These are phyloP conservation scores for Pleuronectes platessa DNA, from an alignment of 2,113 vertebrate genomes.

Conservation along the genomic window DNA sequence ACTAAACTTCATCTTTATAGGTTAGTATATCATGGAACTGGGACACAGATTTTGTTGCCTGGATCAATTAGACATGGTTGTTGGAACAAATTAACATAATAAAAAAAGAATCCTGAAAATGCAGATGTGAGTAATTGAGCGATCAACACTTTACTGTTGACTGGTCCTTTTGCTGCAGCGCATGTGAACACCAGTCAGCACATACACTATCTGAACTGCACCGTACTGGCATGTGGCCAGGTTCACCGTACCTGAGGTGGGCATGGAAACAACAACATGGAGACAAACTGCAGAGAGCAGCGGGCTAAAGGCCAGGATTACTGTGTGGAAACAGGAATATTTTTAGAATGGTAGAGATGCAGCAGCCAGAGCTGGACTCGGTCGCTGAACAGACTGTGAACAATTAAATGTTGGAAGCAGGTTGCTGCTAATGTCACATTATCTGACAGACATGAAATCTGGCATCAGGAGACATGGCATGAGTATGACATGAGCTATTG, in stretches of 20 bases:
- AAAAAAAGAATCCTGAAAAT: not conserved
- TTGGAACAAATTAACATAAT: not conserved
- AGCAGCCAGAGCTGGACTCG: constrained; percentile 22
- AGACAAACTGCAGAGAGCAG: constrained; percentile 30
- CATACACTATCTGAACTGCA: constrained; percentile 14
- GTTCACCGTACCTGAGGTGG: constrained; percentile 12
- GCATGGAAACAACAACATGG: constrained; percentile 22
- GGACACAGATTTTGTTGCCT: not conserved
- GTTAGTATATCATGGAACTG: too few relatives aligned
- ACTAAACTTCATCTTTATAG: too few relatives aligned
- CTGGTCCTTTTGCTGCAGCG: constrained; percentile 17
- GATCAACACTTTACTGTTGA: constrained; percentile 2
- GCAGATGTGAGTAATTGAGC: constrained; percentile 3
- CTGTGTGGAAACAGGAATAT: constrained; percentile 22
- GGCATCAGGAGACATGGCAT: constrained; percentile 3
- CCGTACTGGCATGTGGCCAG: constrained; percentile 2
- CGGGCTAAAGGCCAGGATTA: constrained; percentile 37
- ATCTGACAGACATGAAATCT: constrained; percentile 41
- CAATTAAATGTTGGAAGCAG: constrained; percentile 45
- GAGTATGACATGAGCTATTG: constrained; percentile 2
- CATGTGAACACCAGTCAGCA: constrained; percentile 24
- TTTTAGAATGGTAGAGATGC: constrained; percentile 37
- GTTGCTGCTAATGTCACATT: constrained; percentile 44
- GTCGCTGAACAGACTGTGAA: constrained; percentile 41
- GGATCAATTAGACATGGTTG: not conserved